Base-by-base conservation (phyloP, 2,797 vertebrate species). In the Benthosema pterotum region DNA sequence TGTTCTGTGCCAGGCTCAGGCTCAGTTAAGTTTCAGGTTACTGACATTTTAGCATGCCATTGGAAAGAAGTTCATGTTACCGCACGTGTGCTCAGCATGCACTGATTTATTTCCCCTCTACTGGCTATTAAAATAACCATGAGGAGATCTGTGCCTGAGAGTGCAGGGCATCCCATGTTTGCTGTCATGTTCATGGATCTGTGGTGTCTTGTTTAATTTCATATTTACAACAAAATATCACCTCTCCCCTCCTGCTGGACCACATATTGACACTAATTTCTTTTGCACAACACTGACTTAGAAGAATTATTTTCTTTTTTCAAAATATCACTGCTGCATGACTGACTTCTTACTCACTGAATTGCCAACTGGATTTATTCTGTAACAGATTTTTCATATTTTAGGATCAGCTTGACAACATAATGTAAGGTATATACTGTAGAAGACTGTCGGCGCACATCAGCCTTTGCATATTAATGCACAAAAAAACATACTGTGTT, bases 11-110 rank as follows among this genome's bases (percentile, higher is more conserved):
- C 60, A 57, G 43, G 1, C 48, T 18, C 16, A 42, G 42, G 17
- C 61, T 61, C 63, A 56, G 59, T 57, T 49, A 59, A 57, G 57
- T 61, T 67, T 74, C 57, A 17, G 16, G 60, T 61, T 61, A 16
- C 61, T 25, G 45, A 32, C 58, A 15, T 58, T 45, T 55, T 66
- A 56, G 45, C 62, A n/a, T 68, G 18, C 61, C 55, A 13, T 49
- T 3, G 5, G 65, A 82, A 71, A 59, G 28, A 11, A 51, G 72
- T 60, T 88, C 60, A 65, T 32, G 52, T 77, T 72, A 63, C 74
- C 63, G 60, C 65, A 65, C 7, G 19, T 69, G 64, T 62, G 60
- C 55, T 38, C 32, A 58, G 38, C 14, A 46, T 61, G 47, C 48
- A 48, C 15, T 76, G 53, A 72, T 65, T 67, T 58, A 15, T 42